Evolutionary conservation across 2,888 invertebrate species (phyloP).

Genomic region (Oscheius myriophilus): DNA sequence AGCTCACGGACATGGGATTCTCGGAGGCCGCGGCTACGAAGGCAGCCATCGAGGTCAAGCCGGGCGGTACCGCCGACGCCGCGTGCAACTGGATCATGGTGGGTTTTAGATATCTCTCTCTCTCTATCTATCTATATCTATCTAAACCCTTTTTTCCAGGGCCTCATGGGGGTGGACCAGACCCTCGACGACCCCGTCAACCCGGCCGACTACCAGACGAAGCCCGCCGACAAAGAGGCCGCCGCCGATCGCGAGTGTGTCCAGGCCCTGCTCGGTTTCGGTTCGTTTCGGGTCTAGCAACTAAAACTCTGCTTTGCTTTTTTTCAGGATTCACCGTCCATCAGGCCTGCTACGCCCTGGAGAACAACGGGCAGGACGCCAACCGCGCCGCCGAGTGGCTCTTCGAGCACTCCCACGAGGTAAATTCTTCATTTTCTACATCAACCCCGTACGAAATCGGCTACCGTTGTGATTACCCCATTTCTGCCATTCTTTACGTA

Average conservation of each 20-base stretch:
- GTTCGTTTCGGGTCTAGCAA: not conserved
- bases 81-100: constrained; percentile 50
- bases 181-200: too few species aligned
- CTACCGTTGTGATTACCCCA: too few species aligned
- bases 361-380: constrained; percentile 35
- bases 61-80: constrained; percentile 14
- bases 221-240: not conserved
- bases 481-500: too few species aligned
- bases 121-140: too few species aligned
- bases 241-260: constrained; percentile 27
- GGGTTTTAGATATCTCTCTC: not conserved
- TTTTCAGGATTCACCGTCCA: constrained; percentile 71
- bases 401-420: constrained; percentile 51
- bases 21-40: constrained; percentile 71
- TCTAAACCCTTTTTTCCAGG: too few species aligned
- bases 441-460: too few species aligned
- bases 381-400: constrained; percentile 62
- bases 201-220: not conserved
- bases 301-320: not conserved
- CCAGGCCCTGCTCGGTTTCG: constrained; percentile 21
- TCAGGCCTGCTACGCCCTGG: constrained; percentile 54
- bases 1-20: constrained; percentile 63
- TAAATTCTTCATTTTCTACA: too few species aligned
- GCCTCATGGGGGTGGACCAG: too few species aligned
- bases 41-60: constrained; percentile 81